Evolutionary conservation across 1,140 invertebrate species (phyloP).

Genomic region (Zaprionus inermis): DNA sequence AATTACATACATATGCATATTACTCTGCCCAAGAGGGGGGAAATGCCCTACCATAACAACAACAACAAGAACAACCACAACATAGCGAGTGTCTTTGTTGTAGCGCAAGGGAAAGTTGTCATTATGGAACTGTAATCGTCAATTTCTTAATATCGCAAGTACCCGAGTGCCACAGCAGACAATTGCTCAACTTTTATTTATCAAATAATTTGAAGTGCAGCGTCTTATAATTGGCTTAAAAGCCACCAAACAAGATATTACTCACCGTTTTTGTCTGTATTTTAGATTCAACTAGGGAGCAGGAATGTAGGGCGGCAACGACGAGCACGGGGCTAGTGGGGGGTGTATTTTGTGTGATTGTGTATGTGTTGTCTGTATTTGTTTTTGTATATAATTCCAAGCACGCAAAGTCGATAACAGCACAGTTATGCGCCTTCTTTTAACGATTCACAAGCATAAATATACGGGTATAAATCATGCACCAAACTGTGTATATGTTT

Average conservation of each 20-base stretch:
- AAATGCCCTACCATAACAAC: constrained; percentile 22
- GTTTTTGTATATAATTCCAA: constrained; percentile 42
- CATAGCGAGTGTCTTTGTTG: constrained; percentile 30
- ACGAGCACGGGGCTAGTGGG: constrained; percentile 31
- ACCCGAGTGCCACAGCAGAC: not conserved
- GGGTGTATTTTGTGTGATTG: constrained; percentile 15
- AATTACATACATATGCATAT: constrained; percentile 26
- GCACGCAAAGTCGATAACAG: constrained; percentile 18
- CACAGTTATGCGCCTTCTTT: constrained; percentile 9
- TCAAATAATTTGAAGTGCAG: constrained; percentile 38
- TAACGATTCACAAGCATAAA: constrained; percentile 18
- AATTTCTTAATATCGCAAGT: not conserved
- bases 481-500: constrained; percentile 8
- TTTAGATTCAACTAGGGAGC: constrained; percentile 45
- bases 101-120: constrained; percentile 48
- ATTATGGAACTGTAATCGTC: constrained; percentile 15
- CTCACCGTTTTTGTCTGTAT: constrained; percentile 70
- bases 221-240: constrained; percentile 64
- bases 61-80: constrained; percentile 7
- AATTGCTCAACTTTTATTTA: constrained; percentile 8
- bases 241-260: constrained; percentile 53
- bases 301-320: constrained; percentile 62
- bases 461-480: constrained; percentile 17
- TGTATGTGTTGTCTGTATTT: constrained; percentile 48
- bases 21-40: not conserved